Conservation (phyloP, 2,797 vertebrate genomes). For the Molossus molossus region DNA sequence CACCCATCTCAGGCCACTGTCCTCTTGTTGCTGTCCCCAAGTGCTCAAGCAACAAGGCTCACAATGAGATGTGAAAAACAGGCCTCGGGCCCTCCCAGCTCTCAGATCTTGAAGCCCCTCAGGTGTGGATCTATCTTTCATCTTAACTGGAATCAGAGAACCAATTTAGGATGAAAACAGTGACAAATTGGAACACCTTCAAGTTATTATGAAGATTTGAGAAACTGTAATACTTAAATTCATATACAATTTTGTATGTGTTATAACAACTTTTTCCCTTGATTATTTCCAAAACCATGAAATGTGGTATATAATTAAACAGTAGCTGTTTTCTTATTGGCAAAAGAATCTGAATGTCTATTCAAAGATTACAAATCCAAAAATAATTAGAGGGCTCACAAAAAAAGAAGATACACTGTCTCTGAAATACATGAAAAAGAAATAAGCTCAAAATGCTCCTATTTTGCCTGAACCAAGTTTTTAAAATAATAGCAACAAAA, state of each 20-base stretch:
- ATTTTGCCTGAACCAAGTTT: neutral
- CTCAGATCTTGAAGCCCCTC: neutral
- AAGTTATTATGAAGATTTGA: conserved; percentile 32
- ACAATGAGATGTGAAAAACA: neutral
- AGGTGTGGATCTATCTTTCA: neutral
- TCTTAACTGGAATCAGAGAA: conserved; percentile 4
- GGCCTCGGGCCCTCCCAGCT: neutral
- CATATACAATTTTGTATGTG: neutral
- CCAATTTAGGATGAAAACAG: conserved; percentile 23
- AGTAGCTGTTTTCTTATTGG: neutral
- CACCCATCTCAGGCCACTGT: neutral
- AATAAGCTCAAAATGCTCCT: neutral
- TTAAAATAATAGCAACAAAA: conserved; percentile 6
- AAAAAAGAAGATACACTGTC: conserved; percentile 43
- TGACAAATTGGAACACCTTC: neutral
- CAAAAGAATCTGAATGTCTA: neutral
- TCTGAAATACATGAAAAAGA: conserved; percentile 20
- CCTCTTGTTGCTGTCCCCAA: neutral
- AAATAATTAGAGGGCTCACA: neutral
- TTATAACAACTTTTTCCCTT: neutral
- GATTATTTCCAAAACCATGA: neutral
- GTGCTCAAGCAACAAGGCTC: neutral
- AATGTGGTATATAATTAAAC: neutral
- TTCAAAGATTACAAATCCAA: conserved; percentile 15
- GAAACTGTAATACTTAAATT: neutral